These are phyloP conservation scores for Meloidogyne chitwoodi DNA, from an alignment of 1,140 invertebrate species.

Conservation along the genomic window DNA sequence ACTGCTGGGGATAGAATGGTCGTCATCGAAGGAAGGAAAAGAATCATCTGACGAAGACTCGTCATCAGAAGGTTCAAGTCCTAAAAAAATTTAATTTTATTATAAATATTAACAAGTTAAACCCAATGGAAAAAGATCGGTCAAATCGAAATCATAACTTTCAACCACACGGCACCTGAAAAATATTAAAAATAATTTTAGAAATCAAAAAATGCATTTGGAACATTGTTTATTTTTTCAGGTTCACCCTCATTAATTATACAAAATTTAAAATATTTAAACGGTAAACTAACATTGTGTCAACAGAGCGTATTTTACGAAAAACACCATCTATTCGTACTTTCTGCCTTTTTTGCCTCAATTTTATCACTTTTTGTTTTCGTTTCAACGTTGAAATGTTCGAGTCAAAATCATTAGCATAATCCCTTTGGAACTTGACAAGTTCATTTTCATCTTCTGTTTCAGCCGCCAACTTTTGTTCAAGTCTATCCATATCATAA, in stretches of 20 bases:
- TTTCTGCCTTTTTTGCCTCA: slow-evolving; percentile 38
- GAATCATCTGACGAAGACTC: slow-evolving; percentile 42
- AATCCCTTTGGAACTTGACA: slow-evolving; percentile 25
- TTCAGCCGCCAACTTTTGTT: background rate
- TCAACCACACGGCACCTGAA: slow-evolving; percentile 34
- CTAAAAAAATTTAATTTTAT: slow-evolving; percentile 26
- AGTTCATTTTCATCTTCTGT: slow-evolving; percentile 26
- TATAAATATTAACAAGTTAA: background rate
- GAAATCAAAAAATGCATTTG: too few species aligned
- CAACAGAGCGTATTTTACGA: slow-evolving; percentile 30
- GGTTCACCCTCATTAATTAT: too few species aligned
- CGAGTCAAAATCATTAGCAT: background rate
- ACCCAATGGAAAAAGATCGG: slow-evolving; percentile 45
- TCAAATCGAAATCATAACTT: slow-evolving; percentile 39
- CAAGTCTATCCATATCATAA: slow-evolving; percentile 15
- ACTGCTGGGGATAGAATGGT: background rate
- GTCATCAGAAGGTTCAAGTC: slow-evolving; percentile 46
- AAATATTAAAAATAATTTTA: too few species aligned
- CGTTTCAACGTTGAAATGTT: slow-evolving; percentile 7
- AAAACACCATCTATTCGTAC: slow-evolving; percentile 42
- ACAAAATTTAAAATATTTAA: too few species aligned
- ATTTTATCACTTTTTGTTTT: slow-evolving; percentile 35
- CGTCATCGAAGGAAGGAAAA: slow-evolving; percentile 9
- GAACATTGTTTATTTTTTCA: too few species aligned
- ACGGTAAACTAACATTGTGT: too few species aligned